A percentile compares a stretch with the other conserved stretches of the same genome.
Evolutionary conservation across 2,797 vertebrate genomes (phyloP).

Genomic region (Coranthus polyacanthus): DNA sequence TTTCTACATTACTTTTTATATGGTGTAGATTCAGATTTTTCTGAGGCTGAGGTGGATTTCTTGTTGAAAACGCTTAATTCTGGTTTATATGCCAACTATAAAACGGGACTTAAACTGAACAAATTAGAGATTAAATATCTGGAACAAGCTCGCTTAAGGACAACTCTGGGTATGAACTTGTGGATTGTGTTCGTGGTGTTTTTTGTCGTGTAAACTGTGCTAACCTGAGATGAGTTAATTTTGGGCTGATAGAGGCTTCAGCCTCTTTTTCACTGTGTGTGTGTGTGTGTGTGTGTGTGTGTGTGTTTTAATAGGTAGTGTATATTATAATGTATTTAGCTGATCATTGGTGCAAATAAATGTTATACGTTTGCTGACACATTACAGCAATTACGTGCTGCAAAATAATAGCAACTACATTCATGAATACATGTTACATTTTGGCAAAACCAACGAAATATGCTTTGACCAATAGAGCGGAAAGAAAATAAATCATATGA

Average conservation of each 20-base stretch:
- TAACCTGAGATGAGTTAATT: constrained; percentile 73
- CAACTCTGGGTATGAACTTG: constrained; percentile 33
- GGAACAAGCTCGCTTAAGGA: constrained; percentile 38
- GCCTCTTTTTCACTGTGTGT: constrained; percentile 36
- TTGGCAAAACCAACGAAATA: constrained; percentile 67
- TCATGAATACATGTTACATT: constrained; percentile 74
- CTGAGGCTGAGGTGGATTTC: constrained; percentile 47
- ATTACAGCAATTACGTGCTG: constrained; percentile 62
- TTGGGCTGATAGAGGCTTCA: constrained; percentile 40
- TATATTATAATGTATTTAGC: constrained; percentile 37
- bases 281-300: constrained; percentile 33
- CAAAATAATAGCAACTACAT: constrained; percentile 78
- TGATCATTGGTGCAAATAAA: constrained; percentile 60
- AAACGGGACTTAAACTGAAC: neutral
- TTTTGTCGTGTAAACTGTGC: constrained; percentile 51
- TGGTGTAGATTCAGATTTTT: constrained; percentile 38
- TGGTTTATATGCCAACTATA: no score
- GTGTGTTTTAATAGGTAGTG: constrained; percentile 18
- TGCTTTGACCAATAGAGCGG: constrained; percentile 67
- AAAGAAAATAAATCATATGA: constrained; percentile 65
- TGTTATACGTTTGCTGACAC: constrained; percentile 56
- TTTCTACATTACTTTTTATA: constrained; percentile 10
- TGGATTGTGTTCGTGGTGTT: constrained; percentile 21
- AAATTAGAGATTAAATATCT: constrained; percentile 17
- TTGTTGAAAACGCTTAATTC: constrained; percentile 11